These are phyloP conservation scores for Pinctada fucata DNA, from an alignment of 2,888 invertebrate genomes.

Conservation along the genomic window DNA sequence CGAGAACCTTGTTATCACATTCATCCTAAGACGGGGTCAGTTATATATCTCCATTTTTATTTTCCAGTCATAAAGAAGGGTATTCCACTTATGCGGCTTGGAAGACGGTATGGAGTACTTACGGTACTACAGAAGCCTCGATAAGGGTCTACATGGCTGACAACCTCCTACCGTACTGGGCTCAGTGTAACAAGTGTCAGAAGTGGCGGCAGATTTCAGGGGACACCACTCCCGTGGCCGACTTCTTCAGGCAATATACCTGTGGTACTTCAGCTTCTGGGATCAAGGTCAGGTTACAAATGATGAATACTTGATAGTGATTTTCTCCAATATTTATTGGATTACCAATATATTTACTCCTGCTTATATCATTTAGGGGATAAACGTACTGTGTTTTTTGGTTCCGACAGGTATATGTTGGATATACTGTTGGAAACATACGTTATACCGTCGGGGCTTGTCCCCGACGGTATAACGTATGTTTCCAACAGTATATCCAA, in stretches of 20 bases:
- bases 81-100: slow-evolving; percentile 66
- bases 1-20: no score
- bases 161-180: slow-evolving; percentile 76
- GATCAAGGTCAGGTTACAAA: slow-evolving; percentile 44
- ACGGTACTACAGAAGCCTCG: slow-evolving; percentile 70
- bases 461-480: no score
- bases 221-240: slow-evolving; percentile 59
- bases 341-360: no score
- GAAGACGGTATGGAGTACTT: slow-evolving; percentile 72
- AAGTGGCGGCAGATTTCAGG: slow-evolving; percentile 76
- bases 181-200: slow-evolving; percentile 74
- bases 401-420: no score
- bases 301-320: neutral
- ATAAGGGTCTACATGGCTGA: slow-evolving; percentile 72
- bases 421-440: no score
- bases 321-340: no score
- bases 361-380: no score
- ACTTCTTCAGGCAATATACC: slow-evolving; percentile 62
- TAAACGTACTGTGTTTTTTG: no score
- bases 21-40: no score
- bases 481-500: no score
- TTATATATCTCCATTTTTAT: slow-evolving; percentile 6
- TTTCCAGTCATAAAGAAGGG: slow-evolving; percentile 64
- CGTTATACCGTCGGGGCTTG: no score
- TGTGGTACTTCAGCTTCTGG: slow-evolving; percentile 60